These are phyloP conservation scores for Microcebus murinus DNA, from an alignment of 2,113 vertebrate genomes.

Conservation along the genomic window DNA sequence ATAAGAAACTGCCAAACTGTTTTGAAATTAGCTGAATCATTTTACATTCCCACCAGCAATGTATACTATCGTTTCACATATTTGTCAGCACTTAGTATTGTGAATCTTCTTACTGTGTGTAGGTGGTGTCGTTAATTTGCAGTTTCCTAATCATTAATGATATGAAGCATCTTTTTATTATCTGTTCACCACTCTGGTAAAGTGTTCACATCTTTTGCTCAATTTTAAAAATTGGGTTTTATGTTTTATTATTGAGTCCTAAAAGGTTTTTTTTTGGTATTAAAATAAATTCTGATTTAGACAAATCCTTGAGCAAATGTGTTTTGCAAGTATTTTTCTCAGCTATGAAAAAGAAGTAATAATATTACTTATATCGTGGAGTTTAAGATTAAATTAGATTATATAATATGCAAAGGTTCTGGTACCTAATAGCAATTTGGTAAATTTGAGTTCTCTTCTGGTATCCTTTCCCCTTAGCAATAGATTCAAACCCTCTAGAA, in stretches of 20 bases:
- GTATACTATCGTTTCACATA: neutral
- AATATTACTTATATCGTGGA: neutral
- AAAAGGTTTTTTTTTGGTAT: neutral
- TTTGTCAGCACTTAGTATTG: neutral
- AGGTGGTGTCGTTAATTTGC: neutral
- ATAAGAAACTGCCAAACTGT: neutral
- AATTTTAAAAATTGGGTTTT: neutral
- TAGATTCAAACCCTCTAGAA: constrained; percentile 5
- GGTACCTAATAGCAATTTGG: neutral
- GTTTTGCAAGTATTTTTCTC: constrained; percentile 7
- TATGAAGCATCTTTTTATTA: neutral
- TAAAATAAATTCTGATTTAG: constrained; percentile 42
- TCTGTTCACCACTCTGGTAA: neutral
- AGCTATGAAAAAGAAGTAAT: neutral
- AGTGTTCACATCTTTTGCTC: constrained; percentile 10
- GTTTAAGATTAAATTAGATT: neutral
- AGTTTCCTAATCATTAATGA: neutral
- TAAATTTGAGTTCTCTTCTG: neutral
- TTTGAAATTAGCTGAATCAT: neutral
- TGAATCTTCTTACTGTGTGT: neutral
- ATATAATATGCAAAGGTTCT: neutral
- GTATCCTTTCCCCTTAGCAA: neutral
- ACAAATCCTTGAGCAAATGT: neutral
- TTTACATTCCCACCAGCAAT: neutral
- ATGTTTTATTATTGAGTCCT: neutral